phyloP scores from a whole-genome alignment of 1,140 invertebrate species.

The Eumaeus atala region DNA sequence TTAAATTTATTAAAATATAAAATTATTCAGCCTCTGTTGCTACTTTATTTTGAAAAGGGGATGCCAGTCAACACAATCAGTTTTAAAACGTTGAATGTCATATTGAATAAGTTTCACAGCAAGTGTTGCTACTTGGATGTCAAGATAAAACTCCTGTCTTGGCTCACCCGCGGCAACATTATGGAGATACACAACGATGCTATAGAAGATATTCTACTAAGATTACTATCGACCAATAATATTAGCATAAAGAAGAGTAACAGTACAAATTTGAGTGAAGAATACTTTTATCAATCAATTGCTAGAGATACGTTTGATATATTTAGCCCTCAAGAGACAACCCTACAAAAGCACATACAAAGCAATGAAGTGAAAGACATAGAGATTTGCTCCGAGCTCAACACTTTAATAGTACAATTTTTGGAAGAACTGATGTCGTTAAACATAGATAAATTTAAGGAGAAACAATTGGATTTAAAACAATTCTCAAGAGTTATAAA shows the following conservation, averaged over 20 bases:
- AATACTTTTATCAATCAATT: conserved; percentile 16
- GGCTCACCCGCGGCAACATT: conserved; percentile 38
- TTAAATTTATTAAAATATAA: conserved; percentile 35
- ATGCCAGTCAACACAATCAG: conserved; percentile 49
- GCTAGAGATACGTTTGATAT: neutral
- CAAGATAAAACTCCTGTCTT: conserved; percentile 39
- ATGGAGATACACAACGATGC: conserved; percentile 22
- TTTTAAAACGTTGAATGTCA: conserved; percentile 37
- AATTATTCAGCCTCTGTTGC: conserved; percentile 39
- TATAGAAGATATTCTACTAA: conserved; percentile 36
- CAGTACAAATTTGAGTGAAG: conserved; percentile 3
- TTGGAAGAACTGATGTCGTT: conserved; percentile 30
- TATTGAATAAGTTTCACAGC: conserved; percentile 46
- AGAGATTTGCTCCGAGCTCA: conserved; percentile 32
- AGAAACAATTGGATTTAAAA: conserved; percentile 25
- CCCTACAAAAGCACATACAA: neutral
- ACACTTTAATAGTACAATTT: conserved; percentile 27
- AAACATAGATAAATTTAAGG: conserved; percentile 20
- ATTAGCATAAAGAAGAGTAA: conserved; percentile 11
- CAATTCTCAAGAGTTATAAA: conserved; percentile 34
- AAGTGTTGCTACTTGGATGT: conserved; percentile 39
- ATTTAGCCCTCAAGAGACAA: conserved; percentile 33
- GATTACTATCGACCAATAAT: conserved; percentile 49
- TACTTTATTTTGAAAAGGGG: conserved; percentile 48
- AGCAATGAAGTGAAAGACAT: conserved; percentile 19